Percentiles rank a stretch among this genome's conserved stretches.
phyloP scores from a whole-genome alignment of 2,888 invertebrate species.

The Erebia aethiops region DNA sequence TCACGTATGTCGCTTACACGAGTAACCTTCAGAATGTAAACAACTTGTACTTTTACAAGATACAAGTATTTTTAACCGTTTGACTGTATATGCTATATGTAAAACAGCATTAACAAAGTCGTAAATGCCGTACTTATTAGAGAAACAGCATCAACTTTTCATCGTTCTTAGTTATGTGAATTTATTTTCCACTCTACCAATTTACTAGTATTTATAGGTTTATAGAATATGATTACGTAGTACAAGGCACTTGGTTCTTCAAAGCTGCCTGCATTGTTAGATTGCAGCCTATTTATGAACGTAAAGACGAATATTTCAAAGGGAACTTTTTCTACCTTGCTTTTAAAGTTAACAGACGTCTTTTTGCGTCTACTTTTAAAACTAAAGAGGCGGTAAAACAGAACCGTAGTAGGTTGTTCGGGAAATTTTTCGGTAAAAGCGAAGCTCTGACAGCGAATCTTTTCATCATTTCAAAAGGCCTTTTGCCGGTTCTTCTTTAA shows the following conservation, averaged over 20 bases:
- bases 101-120: too few species aligned
- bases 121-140: too few species aligned
- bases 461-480: conserved; percentile 47
- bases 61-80: too few species aligned
- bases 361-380: conserved; percentile 25
- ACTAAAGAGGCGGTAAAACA: conserved; percentile 29
- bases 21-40: too few species aligned
- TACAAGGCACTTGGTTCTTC: too few species aligned
- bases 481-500: conserved; percentile 50
- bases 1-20: too few species aligned
- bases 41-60: too few species aligned
- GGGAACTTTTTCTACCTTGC: conserved; percentile 15
- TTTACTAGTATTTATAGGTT: background rate
- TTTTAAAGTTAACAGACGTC: conserved; percentile 16
- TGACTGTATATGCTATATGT: too few species aligned
- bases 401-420: conserved; percentile 40
- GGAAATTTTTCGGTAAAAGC: conserved; percentile 39
- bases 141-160: too few species aligned
- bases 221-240: background rate
- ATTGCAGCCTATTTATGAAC: conserved; percentile 6
- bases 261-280: background rate
- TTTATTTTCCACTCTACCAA: background rate
- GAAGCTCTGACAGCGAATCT: conserved; percentile 45
- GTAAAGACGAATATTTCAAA: conserved; percentile 13
- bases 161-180: too few species aligned